Evolutionary conservation across 2,797 vertebrate species (phyloP).

Genomic region (Emys orbicularis): DNA sequence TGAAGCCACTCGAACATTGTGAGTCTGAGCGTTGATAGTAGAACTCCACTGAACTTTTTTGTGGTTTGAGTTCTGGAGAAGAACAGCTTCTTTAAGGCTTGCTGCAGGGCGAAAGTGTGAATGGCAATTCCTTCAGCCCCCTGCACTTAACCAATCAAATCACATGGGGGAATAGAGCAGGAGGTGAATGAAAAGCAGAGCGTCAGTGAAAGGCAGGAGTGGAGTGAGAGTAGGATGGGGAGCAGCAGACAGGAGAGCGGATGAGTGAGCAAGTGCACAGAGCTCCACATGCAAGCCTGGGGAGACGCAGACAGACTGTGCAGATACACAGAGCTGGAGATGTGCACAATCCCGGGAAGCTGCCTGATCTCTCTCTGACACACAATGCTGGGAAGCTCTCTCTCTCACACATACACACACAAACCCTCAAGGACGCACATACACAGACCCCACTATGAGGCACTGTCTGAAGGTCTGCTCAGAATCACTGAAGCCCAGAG

Average conservation of each 20-base stretch:
- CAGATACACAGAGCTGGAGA: background rate
- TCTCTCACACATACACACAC: background rate
- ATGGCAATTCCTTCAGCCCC: background rate
- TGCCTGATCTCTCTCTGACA: background rate
- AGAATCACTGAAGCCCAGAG: background rate
- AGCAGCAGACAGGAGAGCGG: background rate
- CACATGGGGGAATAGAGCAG: background rate
- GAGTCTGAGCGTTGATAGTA: accelerated
- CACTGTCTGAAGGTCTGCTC: background rate
- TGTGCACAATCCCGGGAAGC: background rate
- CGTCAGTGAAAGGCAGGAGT: background rate
- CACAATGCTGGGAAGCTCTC: background rate
- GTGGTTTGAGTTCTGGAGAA: accelerated
- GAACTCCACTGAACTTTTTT: accelerated
- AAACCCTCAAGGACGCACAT: background rate
- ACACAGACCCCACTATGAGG: background rate
- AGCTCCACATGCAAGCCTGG: background rate
- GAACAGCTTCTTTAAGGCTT: accelerated
- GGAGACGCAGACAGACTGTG: background rate
- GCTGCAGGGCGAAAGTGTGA: accelerated
- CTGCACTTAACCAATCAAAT: background rate
- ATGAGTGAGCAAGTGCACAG: background rate
- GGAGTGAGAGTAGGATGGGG: background rate
- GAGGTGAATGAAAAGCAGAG: background rate
- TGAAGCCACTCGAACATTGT: background rate